These are phyloP conservation scores for Gambusia yucatana DNA, from an alignment of 2,797 vertebrate species.

Conservation along the genomic window DNA sequence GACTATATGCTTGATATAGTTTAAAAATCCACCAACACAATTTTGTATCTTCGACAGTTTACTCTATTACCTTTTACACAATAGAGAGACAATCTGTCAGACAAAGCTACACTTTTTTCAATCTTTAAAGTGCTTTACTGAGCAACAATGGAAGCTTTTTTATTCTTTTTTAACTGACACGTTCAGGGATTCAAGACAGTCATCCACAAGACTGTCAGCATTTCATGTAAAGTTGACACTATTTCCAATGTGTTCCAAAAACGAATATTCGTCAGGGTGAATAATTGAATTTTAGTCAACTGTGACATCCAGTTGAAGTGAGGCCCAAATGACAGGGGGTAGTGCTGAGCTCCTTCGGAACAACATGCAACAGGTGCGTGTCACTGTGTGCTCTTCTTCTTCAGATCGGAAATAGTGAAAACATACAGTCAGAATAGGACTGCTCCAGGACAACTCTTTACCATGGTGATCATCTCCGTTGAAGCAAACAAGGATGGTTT, in stretches of 20 bases:
- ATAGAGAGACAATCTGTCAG: conserved; percentile 11
- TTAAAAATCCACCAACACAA: neutral
- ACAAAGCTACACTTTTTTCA: conserved; percentile 19
- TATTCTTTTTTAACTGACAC: conserved; percentile 25
- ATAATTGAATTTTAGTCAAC: neutral
- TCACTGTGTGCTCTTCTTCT: neutral
- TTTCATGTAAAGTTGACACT: conserved; percentile 32
- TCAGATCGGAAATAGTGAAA: neutral
- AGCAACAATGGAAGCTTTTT: conserved; percentile 14
- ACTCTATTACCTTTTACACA: conserved; percentile 1
- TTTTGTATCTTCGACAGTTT: conserved; percentile 9
- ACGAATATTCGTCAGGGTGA: conserved; percentile 30
- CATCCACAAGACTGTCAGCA: conserved; percentile 12
- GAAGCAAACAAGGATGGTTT: neutral
- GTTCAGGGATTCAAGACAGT: conserved; percentile 30
- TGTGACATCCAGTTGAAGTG: neutral
- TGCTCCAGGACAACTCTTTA: neutral
- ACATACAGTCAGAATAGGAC: neutral
- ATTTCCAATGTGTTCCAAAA: conserved; percentile 16
- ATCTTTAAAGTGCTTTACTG: conserved; percentile 17
- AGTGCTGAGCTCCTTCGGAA: no score
- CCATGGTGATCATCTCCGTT: no score
- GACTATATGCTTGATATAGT: neutral
- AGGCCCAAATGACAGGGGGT: neutral
- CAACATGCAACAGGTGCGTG: neutral